Conservation (phyloP, 2,113 vertebrate species). For the Promerops cafer region DNA sequence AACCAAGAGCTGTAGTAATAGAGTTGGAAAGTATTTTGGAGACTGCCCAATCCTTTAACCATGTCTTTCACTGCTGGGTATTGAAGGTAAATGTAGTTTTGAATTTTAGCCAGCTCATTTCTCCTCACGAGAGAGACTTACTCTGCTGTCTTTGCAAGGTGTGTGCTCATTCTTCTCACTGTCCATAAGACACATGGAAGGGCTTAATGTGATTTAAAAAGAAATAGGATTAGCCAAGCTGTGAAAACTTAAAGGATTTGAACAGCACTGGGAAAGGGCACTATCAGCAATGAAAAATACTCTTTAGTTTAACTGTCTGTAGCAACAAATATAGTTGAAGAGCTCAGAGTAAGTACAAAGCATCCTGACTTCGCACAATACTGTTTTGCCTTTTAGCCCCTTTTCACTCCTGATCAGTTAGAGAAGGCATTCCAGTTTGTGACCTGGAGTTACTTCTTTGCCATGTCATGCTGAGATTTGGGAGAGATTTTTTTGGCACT, state of each 20-base stretch:
- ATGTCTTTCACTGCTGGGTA: not conserved
- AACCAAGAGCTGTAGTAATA: not conserved
- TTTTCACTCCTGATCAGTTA: not conserved
- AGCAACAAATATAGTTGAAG: not conserved
- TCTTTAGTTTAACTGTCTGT: not conserved
- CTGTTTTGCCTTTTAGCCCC: not conserved
- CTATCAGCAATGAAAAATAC: not conserved
- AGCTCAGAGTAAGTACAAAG: not conserved
- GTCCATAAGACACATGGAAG: conserved; percentile 54
- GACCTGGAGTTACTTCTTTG: not conserved
- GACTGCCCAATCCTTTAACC: not conserved
- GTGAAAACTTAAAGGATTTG: conserved; percentile 53
- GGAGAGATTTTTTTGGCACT: not conserved
- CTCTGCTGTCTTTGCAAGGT: conserved; percentile 66
- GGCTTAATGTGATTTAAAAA: conserved; percentile 67
- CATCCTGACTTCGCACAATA: not conserved
- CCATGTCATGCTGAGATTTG: not conserved
- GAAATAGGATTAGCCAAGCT: conserved; percentile 65
- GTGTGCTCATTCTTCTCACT: conserved; percentile 64
- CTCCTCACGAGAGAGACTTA: conserved; percentile 9
- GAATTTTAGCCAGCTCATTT: conserved; percentile 42
- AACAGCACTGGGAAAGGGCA: not conserved
- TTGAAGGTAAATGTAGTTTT: conserved; percentile 43
- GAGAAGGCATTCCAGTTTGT: not conserved
- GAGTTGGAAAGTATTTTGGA: not conserved